Percentiles rank a stretch among this genome's conserved stretches.
phyloP scores from a whole-genome alignment of 1,140 invertebrate genomes.

The Bombus confusus region DNA sequence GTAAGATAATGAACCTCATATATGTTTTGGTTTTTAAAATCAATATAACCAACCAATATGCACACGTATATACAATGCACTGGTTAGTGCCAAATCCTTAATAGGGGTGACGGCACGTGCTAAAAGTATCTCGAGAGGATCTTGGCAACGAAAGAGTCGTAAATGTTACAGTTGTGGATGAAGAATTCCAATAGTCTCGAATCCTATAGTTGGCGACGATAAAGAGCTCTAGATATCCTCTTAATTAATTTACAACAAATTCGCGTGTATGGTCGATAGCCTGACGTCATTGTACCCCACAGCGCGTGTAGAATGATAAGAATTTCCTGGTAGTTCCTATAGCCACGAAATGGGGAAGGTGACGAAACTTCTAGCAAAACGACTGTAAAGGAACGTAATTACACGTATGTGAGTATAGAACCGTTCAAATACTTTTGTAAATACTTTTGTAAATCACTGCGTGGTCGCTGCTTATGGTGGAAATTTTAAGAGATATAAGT shows the following conservation, averaged over 20 bases:
- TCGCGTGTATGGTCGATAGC: accelerated
- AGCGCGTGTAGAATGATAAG: accelerated
- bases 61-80: too few relatives aligned
- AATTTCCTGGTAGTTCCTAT: accelerated
- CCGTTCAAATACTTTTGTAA: too few relatives aligned
- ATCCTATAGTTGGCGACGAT: accelerated
- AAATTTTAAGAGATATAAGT: too few relatives aligned
- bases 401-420: accelerated
- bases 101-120: accelerated
- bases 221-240: too few relatives aligned
- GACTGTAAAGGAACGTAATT: accelerated
- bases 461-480: accelerated
- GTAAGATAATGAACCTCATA: accelerated
- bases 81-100: too few relatives aligned
- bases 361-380: accelerated
- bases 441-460: too few relatives aligned
- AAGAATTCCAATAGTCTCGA: accelerated
- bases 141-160: too few relatives aligned
- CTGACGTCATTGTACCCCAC: accelerated
- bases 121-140: accelerated
- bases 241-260: too few relatives aligned
- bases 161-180: accelerated
- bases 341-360: accelerated
- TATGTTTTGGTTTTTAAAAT: too few relatives aligned
- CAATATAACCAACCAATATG: too few relatives aligned